phyloP scores from a whole-genome alignment of 2,113 vertebrate genomes.

The Chionomys nivalis region DNA sequence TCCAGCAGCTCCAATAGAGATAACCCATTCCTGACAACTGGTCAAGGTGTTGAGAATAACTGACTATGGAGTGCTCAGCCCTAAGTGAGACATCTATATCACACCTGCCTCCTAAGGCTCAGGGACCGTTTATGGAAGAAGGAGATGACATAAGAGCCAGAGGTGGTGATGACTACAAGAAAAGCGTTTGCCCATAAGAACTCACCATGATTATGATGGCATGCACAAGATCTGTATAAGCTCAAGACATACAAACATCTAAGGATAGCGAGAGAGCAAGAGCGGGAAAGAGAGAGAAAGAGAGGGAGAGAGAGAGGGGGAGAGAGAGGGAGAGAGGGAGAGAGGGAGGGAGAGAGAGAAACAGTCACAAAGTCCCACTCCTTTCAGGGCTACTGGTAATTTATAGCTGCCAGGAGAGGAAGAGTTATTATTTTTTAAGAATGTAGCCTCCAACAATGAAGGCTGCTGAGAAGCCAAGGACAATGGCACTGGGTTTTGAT shows the following conservation, averaged over 20 bases:
- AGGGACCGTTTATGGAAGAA: not conserved
- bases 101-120: not conserved
- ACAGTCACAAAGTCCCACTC: not conserved
- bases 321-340: no score
- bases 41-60: not conserved
- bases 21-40: not conserved
- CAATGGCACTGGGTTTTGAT: no score
- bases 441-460: not conserved
- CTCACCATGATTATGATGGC: not conserved
- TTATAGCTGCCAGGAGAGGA: not conserved
- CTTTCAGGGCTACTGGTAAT: not conserved
- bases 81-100: not conserved
- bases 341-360: not conserved
- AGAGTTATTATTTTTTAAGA: not conserved
- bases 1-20: not conserved
- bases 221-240: not conserved
- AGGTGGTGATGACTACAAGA: not conserved
- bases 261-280: not conserved
- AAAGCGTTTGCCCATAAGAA: not conserved
- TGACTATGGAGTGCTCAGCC: not conserved
- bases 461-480: no score
- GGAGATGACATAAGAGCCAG: not conserved
- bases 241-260: not conserved
- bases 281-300: no score
- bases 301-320: not conserved